These are phyloP conservation scores for Alcedo atthis DNA, from an alignment of 2,797 vertebrate species.

Conservation along the genomic window DNA sequence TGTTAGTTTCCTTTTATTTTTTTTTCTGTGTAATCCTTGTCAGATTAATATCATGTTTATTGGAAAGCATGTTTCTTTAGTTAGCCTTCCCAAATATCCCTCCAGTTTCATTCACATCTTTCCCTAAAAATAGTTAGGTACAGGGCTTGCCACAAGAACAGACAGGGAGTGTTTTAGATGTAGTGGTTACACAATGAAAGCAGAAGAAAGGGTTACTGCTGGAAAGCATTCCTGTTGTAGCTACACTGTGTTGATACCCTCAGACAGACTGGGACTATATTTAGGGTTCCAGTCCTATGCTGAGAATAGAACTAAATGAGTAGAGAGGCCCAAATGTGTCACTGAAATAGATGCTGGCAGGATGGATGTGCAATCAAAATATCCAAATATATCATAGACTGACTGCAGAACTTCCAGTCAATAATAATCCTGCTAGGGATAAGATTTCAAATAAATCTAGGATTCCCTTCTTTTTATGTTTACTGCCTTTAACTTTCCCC, in stretches of 20 bases:
- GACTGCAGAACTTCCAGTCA: conserved; percentile 37
- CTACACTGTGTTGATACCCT: conserved; percentile 41
- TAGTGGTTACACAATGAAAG: not conserved
- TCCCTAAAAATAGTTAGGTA: not conserved
- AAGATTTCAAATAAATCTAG: not conserved
- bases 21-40: not conserved
- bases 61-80: not conserved
- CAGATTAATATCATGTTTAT: not conserved
- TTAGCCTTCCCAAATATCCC: not conserved
- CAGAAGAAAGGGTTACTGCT: conserved; percentile 42
- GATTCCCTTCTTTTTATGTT: not conserved
- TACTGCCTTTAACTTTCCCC: not conserved
- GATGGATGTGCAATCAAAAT: conserved; percentile 61
- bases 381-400: conserved; percentile 26
- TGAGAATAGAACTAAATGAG: conserved; percentile 53
- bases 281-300: conserved; percentile 58
- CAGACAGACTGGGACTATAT: conserved; percentile 62
- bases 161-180: not conserved
- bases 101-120: not conserved
- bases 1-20: not conserved
- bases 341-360: conserved; percentile 62
- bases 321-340: conserved; percentile 30
- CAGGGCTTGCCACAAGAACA: not conserved
- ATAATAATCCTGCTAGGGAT: not conserved
- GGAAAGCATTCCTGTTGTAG: conserved; percentile 34